A percentile compares a stretch with the other conserved stretches of the same genome.
Evolutionary conservation across 1,140 invertebrate genomes (phyloP).

Genomic region (Sycobia sp.): DNA sequence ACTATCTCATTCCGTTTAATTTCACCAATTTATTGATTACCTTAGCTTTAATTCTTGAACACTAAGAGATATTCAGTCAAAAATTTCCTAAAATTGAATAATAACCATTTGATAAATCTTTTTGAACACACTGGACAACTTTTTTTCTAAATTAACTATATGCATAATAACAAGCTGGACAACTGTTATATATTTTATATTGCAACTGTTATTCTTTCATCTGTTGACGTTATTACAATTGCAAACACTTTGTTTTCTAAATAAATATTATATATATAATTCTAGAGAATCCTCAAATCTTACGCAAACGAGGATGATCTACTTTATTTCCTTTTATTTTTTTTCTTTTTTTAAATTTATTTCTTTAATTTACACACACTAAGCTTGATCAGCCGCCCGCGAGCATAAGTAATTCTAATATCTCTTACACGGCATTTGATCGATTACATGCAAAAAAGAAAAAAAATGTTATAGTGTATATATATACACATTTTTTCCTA

Average conservation of each 20-base stretch:
- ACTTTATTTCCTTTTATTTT: no score
- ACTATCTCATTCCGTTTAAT: no score
- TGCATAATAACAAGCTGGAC: no score
- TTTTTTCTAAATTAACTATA: constrained; percentile 16
- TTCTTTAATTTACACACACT: constrained; percentile 16
- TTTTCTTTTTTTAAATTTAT: constrained; percentile 6
- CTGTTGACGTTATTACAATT: constrained; percentile 16
- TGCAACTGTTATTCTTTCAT: constrained; percentile 14
- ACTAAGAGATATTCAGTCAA: constrained; percentile 9
- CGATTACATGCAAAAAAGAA: no score
- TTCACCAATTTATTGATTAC: no score
- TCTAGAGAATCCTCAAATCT: not conserved
- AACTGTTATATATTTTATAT: no score
- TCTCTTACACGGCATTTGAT: no score
- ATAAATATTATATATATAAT: constrained; percentile 19
- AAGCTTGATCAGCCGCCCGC: not conserved
- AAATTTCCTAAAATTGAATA: constrained; percentile 7
- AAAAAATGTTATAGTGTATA: not conserved
- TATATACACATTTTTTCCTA: not conserved
- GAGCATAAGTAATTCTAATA: no score
- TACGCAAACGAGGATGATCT: not conserved
- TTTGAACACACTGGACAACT: not conserved
- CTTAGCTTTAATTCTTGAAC: no score
- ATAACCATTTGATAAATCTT: constrained; percentile 15
- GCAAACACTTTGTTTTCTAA: constrained; percentile 32